Conservation (phyloP, 2,113 vertebrate species). For the Ammodytes dubius region DNA sequence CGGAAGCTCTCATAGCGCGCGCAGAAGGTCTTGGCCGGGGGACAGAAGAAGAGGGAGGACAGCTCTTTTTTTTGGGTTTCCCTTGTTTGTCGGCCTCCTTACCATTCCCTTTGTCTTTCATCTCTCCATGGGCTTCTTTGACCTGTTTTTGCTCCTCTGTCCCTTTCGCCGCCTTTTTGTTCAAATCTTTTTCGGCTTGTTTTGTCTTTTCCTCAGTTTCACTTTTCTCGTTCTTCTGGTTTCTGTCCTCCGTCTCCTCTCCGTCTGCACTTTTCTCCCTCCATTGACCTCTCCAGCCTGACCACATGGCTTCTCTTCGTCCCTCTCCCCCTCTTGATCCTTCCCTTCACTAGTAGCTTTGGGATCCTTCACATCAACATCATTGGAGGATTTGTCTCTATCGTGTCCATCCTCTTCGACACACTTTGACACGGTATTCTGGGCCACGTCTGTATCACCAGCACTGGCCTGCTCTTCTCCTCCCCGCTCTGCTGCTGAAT, state of each 20-base stretch:
- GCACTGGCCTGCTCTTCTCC: conserved; percentile 12
- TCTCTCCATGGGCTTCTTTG: conserved; percentile 43
- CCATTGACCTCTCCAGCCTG: conserved; percentile 23
- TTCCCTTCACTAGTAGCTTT: conserved; percentile 8
- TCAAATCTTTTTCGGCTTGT: conserved; percentile 8
- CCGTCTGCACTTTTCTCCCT: conserved; percentile 17
- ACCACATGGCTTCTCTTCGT: conserved; percentile 8
- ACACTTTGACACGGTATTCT: conserved; percentile 11
- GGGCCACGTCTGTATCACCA: conserved; percentile 36
- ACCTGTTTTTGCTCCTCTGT: conserved; percentile 57
- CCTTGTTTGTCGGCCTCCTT: conserved; percentile 76
- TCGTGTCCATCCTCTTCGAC: conserved; percentile 39
- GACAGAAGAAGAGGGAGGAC: conserved; percentile 45
- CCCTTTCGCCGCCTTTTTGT: conserved; percentile 42
- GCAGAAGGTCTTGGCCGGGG: conserved; percentile 71
- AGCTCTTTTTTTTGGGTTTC: conserved; percentile 70
- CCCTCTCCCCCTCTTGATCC: conserved; percentile 18
- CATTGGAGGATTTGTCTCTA: conserved; percentile 27
- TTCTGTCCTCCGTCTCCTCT: conserved; percentile 31
- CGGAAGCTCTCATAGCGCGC: conserved; percentile 66
- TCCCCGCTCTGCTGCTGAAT: conserved; percentile 10
- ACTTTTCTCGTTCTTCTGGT: conserved; percentile 33
- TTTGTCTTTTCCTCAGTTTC: conserved; percentile 30
- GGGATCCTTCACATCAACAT: conserved; percentile 15
- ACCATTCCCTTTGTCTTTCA: conserved; percentile 63